A percentile compares a stretch with the other conserved stretches of the same genome.
Evolutionary conservation across 1,140 invertebrate species (phyloP).

Genomic region (Coptotermes formosanus): DNA sequence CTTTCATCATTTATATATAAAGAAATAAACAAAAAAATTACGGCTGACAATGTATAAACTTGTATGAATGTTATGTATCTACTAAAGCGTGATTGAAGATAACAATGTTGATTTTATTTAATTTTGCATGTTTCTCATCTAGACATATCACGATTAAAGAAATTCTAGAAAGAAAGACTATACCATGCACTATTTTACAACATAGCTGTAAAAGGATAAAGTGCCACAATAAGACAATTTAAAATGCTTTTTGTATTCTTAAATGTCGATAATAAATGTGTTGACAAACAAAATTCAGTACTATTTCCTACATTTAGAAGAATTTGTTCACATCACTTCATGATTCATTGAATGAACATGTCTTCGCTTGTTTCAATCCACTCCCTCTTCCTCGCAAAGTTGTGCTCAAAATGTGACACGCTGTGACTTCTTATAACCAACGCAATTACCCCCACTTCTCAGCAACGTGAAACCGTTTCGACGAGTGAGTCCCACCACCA

Average conservation of each 20-base stretch:
- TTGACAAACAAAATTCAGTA: conserved; percentile 23
- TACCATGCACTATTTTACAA: conserved; percentile 34
- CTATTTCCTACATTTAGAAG: background rate
- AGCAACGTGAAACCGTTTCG: too few species aligned
- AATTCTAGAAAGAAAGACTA: conserved; percentile 25
- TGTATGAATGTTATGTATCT: background rate
- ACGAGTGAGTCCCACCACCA: too few species aligned
- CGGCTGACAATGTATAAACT: background rate
- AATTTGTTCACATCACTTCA: too few species aligned
- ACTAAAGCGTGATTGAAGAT: background rate
- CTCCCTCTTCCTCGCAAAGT: too few species aligned
- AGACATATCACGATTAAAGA: conserved; percentile 34
- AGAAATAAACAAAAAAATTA: background rate
- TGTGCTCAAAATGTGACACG: too few species aligned
- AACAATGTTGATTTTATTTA: background rate
- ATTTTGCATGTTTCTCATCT: conserved; percentile 33
- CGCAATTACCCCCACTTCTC: too few species aligned
- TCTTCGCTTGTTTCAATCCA: too few species aligned
- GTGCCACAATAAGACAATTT: conserved; percentile 33
- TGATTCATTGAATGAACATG: too few species aligned
- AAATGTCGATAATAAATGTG: conserved; percentile 35
- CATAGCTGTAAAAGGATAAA: conserved; percentile 30
- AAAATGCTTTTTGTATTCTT: conserved; percentile 36
- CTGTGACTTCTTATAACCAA: too few species aligned
- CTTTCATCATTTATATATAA: background rate